A percentile compares a stretch with the other conserved stretches of the same genome.
Evolutionary conservation across 2,888 invertebrate species (phyloP).

Genomic region (Nemapogon koenigi): DNA sequence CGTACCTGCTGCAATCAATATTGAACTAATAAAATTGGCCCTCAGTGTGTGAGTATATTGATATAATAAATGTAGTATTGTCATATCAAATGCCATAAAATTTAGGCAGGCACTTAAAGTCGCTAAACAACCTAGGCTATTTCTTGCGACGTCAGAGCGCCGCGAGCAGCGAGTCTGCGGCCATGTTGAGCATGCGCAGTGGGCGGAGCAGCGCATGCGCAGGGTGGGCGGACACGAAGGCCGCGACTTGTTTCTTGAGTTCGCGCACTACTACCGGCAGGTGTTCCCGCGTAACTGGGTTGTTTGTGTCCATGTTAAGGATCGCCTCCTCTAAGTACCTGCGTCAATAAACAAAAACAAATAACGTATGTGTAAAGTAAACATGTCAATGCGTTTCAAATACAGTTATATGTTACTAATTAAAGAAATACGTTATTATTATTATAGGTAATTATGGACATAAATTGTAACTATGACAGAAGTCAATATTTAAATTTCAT

Average conservation of each 20-base stretch:
- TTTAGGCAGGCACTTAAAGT: no score
- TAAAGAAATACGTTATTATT: no score
- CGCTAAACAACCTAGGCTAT: no score
- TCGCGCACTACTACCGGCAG: constrained; percentile 79
- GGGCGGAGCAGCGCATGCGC: constrained; percentile 68
- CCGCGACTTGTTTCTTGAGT: constrained; percentile 75
- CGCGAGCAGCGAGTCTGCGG: constrained; percentile 64
- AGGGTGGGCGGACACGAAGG: constrained; percentile 72
- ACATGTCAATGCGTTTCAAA: not conserved
- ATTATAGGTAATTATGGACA: no score
- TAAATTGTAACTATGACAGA: no score
- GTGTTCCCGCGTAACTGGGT: constrained; percentile 83
- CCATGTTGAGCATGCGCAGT: constrained; percentile 77
- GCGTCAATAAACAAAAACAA: constrained; percentile 22
- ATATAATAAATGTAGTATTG: no score
- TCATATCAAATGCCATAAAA: no score
- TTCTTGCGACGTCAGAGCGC: constrained; percentile 8
- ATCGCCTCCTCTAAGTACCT: constrained; percentile 90
- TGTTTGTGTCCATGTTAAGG: constrained; percentile 77
- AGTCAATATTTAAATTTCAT: no score
- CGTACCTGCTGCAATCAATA: no score
- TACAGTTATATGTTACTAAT: not conserved
- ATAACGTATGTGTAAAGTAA: not conserved
- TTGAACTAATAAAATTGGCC: no score
- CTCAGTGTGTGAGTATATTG: no score